Conservation (phyloP, 2,888 invertebrate genomes). For the Incurvaria masculella region DNA sequence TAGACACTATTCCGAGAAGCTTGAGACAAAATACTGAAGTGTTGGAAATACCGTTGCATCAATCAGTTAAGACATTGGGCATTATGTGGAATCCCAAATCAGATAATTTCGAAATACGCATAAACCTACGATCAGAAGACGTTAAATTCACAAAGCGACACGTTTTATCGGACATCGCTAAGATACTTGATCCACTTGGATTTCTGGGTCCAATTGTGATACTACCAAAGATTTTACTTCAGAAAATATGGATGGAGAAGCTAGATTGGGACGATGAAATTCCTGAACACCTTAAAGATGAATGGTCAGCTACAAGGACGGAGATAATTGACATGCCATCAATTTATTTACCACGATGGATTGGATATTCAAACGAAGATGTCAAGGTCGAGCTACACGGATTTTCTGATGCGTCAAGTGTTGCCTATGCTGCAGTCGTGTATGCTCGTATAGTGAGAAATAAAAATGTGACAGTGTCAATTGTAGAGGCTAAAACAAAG, state of each 20-base stretch:
- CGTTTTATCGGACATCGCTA: not conserved
- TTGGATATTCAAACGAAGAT: not conserved
- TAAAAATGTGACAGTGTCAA: constrained; percentile 6
- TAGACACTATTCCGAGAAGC: not conserved
- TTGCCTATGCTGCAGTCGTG: constrained; percentile 17
- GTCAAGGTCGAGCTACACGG: constrained; percentile 15
- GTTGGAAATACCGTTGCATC: too few species aligned
- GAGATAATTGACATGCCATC: not conserved
- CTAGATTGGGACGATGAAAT: not conserved
- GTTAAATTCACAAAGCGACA: not conserved
- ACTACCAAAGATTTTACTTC: not conserved
- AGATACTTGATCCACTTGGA: not conserved
- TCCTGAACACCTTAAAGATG: not conserved
- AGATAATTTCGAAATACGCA: not conserved
- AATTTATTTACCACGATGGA: not conserved
- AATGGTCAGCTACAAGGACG: not conserved
- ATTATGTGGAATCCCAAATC: not conserved
- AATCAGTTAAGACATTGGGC: not conserved
- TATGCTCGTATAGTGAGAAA: constrained; percentile 11
- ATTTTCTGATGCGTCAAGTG: constrained; percentile 18
- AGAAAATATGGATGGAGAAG: not conserved
- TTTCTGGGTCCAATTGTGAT: not conserved
- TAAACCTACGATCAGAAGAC: not conserved
- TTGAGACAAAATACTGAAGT: not conserved
- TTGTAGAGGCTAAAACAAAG: not conserved